A percentile compares a stretch with the other conserved stretches of the same genome.
These are phyloP conservation scores for Cosmia trapezina DNA, from an alignment of 2,888 invertebrate species.

Conservation along the genomic window DNA sequence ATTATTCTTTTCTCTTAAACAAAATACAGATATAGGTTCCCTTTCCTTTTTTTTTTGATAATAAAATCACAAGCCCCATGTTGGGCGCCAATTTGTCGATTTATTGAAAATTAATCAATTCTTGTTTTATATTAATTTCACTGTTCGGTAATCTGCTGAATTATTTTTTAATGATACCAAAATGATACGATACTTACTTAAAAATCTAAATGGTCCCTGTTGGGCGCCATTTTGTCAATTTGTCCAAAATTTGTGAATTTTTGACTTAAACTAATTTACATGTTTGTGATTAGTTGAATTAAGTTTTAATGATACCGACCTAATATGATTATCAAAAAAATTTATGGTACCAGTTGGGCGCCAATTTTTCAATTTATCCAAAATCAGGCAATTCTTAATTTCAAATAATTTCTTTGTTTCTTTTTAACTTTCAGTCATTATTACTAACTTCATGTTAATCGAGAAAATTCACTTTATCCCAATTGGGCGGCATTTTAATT, in stretches of 20 bases:
- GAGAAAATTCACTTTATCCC: neutral
- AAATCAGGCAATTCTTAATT: neutral
- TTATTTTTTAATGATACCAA: neutral
- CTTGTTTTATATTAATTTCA: no score
- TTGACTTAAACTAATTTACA: neutral
- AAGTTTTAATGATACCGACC: no score
- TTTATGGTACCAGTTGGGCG: neutral
- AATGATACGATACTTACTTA: neutral
- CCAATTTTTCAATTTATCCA: neutral
- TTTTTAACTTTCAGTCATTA: no score
- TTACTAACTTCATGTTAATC: no score
- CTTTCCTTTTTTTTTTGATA: neutral
- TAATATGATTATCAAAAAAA: no score
- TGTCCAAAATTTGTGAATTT: neutral
- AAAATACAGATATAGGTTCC: neutral
- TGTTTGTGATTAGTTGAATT: neutral
- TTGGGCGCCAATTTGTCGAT: slow-evolving; percentile 13
- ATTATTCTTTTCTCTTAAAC: neutral
- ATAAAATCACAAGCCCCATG: neutral
- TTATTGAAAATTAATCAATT: neutral
- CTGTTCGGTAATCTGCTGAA: accelerated
- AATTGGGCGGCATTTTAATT: slow-evolving; percentile 8
- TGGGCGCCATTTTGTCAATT: neutral
- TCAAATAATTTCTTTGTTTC: no score
- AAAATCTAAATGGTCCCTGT: neutral